These are phyloP conservation scores for Pogona vitticeps DNA, from an alignment of 2,113 vertebrate genomes.

Conservation along the genomic window DNA sequence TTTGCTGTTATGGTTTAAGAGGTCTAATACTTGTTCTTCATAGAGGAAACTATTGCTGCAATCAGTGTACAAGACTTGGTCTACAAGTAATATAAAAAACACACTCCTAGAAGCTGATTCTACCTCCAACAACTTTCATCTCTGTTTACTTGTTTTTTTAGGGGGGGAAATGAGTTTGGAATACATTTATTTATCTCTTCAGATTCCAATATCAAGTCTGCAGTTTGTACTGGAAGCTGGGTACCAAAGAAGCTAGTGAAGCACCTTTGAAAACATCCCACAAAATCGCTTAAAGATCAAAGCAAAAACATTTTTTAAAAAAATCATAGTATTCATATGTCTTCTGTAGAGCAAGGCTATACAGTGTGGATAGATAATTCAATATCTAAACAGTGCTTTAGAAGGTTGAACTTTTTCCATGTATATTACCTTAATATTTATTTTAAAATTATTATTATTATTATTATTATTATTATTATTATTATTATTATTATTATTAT, in stretches of 20 bases:
- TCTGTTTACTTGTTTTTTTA: not conserved
- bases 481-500: too few species aligned
- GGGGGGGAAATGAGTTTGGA: not conserved
- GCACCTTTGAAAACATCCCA: not conserved
- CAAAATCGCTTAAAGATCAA: not conserved
- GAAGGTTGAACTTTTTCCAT: not conserved
- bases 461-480: too few species aligned
- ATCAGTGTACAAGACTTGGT: too few species aligned
- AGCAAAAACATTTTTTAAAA: not conserved
- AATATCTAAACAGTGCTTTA: not conserved
- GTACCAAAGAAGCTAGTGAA: not conserved
- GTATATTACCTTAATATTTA: not conserved
- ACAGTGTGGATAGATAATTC: too few species aligned
- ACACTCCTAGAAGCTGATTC: not conserved
- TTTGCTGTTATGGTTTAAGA: not conserved
- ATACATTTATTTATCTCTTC: not conserved
- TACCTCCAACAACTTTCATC: not conserved
- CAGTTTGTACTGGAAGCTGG: not conserved
- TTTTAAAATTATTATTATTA: too few species aligned
- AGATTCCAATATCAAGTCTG: too few species aligned
- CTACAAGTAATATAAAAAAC: not conserved
- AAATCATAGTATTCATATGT: not conserved
- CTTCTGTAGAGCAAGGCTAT: not conserved
- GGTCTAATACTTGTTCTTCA: not conserved
- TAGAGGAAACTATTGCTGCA: not conserved